Percentiles rank a stretch among this genome's conserved stretches.
Conservation (phyloP, 2,888 invertebrate genomes). For the Ophraella communa region DNA sequence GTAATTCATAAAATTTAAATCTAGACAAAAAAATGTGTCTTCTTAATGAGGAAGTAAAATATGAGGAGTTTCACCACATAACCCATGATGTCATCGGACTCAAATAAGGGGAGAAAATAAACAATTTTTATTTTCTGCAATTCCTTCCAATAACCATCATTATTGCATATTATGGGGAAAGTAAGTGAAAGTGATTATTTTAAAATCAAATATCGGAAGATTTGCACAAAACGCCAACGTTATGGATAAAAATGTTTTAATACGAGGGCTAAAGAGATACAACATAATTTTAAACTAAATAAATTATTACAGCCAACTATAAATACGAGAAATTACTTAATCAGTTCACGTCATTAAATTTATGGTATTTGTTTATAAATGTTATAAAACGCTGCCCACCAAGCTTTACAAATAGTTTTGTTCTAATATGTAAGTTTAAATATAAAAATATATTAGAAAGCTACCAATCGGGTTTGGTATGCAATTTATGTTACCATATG, state of each 20-base stretch:
- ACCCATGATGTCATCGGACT: not conserved
- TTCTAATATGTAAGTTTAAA: not conserved
- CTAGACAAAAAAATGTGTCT: too few relatives aligned
- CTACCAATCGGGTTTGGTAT: not conserved
- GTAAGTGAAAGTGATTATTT: not conserved
- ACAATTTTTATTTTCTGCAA: not conserved
- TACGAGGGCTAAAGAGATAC: too few relatives aligned
- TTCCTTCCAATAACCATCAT: not conserved
- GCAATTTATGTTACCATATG: not conserved
- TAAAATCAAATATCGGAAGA: not conserved
- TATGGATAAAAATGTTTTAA: not conserved
- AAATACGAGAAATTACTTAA: too few relatives aligned
- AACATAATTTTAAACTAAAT: too few relatives aligned
- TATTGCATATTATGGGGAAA: not conserved
- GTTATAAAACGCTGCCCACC: not conserved
- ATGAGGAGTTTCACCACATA: not conserved
- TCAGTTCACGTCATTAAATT: too few relatives aligned
- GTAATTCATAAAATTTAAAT: too few relatives aligned
- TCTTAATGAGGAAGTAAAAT: not conserved
- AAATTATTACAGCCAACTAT: too few relatives aligned
- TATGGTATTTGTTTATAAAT: not conserved
- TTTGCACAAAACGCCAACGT: not conserved
- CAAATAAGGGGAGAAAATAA: not conserved
- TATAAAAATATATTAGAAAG: not conserved
- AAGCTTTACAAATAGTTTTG: not conserved